A percentile compares a stretch with the other conserved stretches of the same genome.
phyloP scores from a whole-genome alignment of 2,888 invertebrate genomes.

The Smittia aterrima region DNA sequence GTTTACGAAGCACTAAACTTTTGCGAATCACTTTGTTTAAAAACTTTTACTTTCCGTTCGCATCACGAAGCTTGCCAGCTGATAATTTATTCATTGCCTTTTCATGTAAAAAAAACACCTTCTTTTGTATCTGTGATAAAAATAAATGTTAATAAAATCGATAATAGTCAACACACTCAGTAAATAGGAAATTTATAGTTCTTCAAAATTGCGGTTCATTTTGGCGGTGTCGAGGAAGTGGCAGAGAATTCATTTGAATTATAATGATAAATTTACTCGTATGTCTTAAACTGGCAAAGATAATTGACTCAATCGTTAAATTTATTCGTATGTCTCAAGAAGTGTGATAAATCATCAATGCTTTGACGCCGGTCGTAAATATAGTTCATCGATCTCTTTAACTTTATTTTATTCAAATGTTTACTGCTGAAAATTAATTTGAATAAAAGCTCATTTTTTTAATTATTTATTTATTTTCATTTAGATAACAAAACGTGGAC shows the following conservation, averaged over 20 bases:
- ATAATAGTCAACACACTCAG: neutral
- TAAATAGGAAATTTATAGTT: neutral
- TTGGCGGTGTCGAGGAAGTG: too few relatives aligned
- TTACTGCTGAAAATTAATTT: too few relatives aligned
- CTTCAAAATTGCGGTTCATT: too few relatives aligned
- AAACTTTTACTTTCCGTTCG: neutral
- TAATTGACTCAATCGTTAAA: too few relatives aligned
- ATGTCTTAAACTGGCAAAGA: too few relatives aligned
- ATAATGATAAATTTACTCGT: neutral
- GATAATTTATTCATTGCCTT: constrained; percentile 9
- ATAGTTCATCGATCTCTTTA: too few relatives aligned
- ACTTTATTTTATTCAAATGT: too few relatives aligned
- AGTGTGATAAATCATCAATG: too few relatives aligned
- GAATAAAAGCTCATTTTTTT: constrained; percentile 22
- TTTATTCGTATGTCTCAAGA: too few relatives aligned
- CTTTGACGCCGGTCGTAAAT: too few relatives aligned
- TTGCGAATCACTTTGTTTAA: neutral
- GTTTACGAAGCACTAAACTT: constrained; percentile 24
- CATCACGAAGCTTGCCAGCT: neutral
- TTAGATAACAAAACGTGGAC: constrained; percentile 38
- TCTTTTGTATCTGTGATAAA: constrained; percentile 30
- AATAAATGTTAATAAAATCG: constrained; percentile 24
- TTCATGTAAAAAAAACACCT: constrained; percentile 8
- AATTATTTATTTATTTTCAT: constrained; percentile 20
- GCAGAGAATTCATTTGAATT: neutral